These are phyloP conservation scores for Caenorhabditis auriculariae DNA, from an alignment of 2,888 invertebrate genomes.

Conservation along the genomic window DNA sequence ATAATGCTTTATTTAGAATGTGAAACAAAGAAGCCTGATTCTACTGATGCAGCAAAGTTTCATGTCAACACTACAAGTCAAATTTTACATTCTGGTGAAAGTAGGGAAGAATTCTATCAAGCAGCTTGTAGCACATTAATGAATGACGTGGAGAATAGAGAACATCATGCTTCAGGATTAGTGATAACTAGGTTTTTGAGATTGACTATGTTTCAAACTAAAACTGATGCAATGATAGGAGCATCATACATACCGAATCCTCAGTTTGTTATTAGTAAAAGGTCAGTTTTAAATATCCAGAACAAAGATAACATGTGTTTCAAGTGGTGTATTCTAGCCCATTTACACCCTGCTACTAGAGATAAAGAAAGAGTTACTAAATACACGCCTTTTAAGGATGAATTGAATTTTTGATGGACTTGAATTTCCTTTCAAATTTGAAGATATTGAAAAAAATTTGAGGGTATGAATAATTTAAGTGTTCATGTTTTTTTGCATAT, in stretches of 20 bases:
- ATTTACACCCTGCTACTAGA: conserved; percentile 17
- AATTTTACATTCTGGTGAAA: conserved; percentile 12
- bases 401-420: conserved; percentile 33
- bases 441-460: conserved; percentile 35
- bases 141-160: conserved; percentile 13
- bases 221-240: conserved; percentile 6
- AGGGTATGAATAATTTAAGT: conserved; percentile 27
- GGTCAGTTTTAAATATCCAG: conserved; percentile 20
- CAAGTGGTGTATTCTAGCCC: conserved; percentile 29
- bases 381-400: conserved; percentile 18
- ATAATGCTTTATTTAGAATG: conserved; percentile 12
- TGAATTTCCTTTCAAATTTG: conserved; percentile 27
- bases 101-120: conserved; percentile 17
- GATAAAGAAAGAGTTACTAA: conserved; percentile 29
- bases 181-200: conserved; percentile 5
- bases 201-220: conserved; percentile 19
- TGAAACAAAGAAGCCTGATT: conserved; percentile 17
- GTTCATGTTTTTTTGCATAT: conserved; percentile 17
- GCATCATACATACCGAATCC: conserved; percentile 16
- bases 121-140: conserved; percentile 10
- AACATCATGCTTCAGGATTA: conserved; percentile 19
- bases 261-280: conserved; percentile 18
- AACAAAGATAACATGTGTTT: conserved; percentile 33
- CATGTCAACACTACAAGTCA: conserved; percentile 5
- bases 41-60: conserved; percentile 4